Conservation (phyloP, 2,888 invertebrate species). For the Aspidiotus destructor region DNA sequence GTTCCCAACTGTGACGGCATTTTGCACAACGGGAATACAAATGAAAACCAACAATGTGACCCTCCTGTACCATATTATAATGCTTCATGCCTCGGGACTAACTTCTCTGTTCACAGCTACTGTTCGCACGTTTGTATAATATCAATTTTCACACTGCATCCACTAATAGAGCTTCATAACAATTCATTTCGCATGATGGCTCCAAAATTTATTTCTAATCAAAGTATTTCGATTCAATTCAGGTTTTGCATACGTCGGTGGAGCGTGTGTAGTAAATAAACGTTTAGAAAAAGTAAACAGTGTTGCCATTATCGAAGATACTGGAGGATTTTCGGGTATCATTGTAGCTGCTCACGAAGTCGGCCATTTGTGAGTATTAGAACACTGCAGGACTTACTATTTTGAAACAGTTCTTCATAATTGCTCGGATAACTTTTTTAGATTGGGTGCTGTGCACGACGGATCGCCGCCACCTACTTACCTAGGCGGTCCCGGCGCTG, state of each 20-base stretch:
- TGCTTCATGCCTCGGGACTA: no score
- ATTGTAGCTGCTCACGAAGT: constrained; percentile 95
- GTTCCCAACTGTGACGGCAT: no score
- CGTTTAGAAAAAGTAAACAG: constrained; percentile 90
- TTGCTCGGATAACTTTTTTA: constrained; percentile 42
- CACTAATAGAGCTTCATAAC: no score
- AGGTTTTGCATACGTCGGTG: constrained; percentile 94
- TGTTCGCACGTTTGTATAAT: no score
- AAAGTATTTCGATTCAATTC: constrained; percentile 35
- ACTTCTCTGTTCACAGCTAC: no score
- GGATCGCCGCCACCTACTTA: constrained; percentile 91
- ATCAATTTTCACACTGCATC: no score
- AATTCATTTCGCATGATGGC: no score
- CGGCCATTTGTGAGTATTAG: constrained; percentile 80
- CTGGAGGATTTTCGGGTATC: constrained; percentile 90
- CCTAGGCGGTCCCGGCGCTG: constrained; percentile 86
- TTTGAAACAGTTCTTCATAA: background rate
- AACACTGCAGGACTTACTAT: background rate
- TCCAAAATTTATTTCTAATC: no score
- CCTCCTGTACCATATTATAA: no score
- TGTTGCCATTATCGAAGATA: constrained; percentile 92
- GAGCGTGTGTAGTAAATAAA: constrained; percentile 92
- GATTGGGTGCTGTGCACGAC: constrained; percentile 90
- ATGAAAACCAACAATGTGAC: no score
- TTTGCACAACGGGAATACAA: no score